Evolutionary conservation across 2,888 invertebrate genomes (phyloP).

Genomic region (Auanema sp.): DNA sequence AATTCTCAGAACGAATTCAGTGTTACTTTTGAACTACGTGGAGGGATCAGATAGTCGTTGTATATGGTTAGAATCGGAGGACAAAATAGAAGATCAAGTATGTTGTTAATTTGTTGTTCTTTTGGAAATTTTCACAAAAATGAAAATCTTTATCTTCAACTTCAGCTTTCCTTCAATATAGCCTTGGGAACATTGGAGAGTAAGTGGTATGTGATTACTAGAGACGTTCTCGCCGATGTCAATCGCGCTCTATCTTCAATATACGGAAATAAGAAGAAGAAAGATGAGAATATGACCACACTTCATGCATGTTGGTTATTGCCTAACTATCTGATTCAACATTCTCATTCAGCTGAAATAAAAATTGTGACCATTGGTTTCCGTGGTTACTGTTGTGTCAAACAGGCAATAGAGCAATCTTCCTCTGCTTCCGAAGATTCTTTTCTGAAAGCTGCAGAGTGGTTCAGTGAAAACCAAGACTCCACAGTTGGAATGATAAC

Average conservation of each 20-base stretch:
- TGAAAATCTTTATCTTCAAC: constrained; percentile 1
- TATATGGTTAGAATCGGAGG: constrained; percentile 23
- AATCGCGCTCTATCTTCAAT: constrained; percentile 44
- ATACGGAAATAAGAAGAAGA: constrained; percentile 21
- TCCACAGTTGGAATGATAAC: constrained; percentile 11
- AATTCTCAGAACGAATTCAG: constrained; percentile 25
- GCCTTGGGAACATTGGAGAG: constrained; percentile 27
- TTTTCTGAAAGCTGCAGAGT: constrained; percentile 87
- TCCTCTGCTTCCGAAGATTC: constrained; percentile 84
- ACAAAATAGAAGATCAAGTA: constrained; percentile 2
- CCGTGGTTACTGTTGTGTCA: constrained; percentile 34
- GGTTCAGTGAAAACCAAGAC: constrained; percentile 87
- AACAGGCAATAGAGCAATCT: constrained; percentile 75
- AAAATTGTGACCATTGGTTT: constrained; percentile 42
- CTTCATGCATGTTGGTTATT: constrained; percentile 8
- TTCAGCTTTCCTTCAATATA: constrained; percentile 42
- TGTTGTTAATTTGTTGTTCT: constrained; percentile 3
- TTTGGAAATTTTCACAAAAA: neutral
- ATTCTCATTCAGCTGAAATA: constrained; percentile 28
- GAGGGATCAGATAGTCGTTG: constrained; percentile 30
- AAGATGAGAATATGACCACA: constrained; percentile 36
- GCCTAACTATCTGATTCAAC: no score
- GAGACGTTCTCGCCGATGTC: constrained; percentile 52
- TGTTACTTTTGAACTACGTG: constrained; percentile 48
- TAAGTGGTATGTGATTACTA: constrained; percentile 36